Evolutionary conservation across 2,797 vertebrate genomes (phyloP), one percentile per base, ranked within the genome.

Genomic region (Tauraco hartlaubi): DNA sequence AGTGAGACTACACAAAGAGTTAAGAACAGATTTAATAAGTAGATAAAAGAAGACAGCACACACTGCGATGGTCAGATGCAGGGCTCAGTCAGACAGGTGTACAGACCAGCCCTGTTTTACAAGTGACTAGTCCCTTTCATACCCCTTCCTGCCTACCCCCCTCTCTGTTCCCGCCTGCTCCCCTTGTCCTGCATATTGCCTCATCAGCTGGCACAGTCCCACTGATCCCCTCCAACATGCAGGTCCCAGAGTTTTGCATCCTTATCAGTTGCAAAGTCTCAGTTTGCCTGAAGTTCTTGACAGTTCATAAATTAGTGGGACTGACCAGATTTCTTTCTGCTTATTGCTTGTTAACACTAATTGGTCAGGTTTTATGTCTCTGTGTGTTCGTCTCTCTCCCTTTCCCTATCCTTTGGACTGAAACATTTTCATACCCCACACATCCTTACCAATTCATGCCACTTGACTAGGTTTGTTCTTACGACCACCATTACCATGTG

Each of bases 31-130:
- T 15, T 17, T 43, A 66, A 9, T 37, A 37, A 48, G 43, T 62
- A 61, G 11, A 54, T 28, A 33, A 8, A 26, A 56, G 43, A 58
- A 25, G 48, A 44, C 35, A 64, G 18, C 29, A 54, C 33, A 66
- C 4, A 46, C 23, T 59, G n/a, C 3, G 4, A 12, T 48, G 33
- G 72, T 66, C 17, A 46, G 16, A 5, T 9, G 4, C 29, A 39
- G 22, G 28, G 12, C 14, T 75, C 35, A 80, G 33, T 11, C 23
- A 19, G 31, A 29, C 14, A 75, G 72, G 8, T 6, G 4, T 64
- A 54, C 25, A n/a, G 9, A 64, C 16, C 1, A 1, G 12, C 7
- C 6, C 7, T 4, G 1, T 10, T 64, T 75, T 59, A 58, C 28
- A 43, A 8, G 6, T 4, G 7, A 33, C 10, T 15, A 5, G 25